Conservation (phyloP, 2,113 vertebrate species). For the Menidia beryllina region DNA sequence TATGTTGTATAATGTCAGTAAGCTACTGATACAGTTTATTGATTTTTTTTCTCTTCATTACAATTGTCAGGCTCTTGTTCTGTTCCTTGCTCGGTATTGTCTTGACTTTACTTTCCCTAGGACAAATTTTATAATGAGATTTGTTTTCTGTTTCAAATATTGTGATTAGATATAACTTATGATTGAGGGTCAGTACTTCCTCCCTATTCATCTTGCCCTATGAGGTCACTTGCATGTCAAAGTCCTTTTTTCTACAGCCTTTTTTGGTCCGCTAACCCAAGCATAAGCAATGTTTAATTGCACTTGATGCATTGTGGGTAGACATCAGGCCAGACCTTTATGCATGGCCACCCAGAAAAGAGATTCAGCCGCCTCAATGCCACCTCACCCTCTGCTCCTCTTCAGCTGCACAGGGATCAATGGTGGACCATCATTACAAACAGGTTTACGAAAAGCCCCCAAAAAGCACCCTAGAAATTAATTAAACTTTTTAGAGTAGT, state of each 20-base stretch:
- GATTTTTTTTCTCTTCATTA: constrained; percentile 1
- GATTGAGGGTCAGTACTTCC: constrained; percentile 3
- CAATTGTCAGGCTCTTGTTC: neutral
- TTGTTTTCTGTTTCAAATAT: constrained; percentile 11
- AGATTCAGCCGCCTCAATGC: constrained; percentile 62
- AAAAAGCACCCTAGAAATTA: no score
- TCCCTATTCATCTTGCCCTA: constrained; percentile 36
- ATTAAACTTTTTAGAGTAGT: no score
- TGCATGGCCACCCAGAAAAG: constrained; percentile 57
- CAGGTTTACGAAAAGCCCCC: neutral
- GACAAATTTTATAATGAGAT: constrained; percentile 39
- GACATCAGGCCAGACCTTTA: constrained; percentile 48
- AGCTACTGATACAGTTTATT: constrained; percentile 5
- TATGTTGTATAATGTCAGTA: constrained; percentile 17
- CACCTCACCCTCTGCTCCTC: constrained; percentile 28
- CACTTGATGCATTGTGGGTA: constrained; percentile 62
- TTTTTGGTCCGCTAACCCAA: constrained; percentile 56
- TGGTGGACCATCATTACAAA: constrained; percentile 44
- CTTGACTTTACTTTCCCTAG: constrained; percentile 11
- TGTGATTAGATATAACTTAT: constrained; percentile 27
- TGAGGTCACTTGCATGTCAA: constrained; percentile 50
- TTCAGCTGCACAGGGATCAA: constrained; percentile 22
- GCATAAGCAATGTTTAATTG: constrained; percentile 66
- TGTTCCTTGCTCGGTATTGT: constrained; percentile 6
- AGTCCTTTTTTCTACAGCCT: constrained; percentile 50